phyloP scores from a whole-genome alignment of 1,140 invertebrate species.

The Cherax destructor region DNA sequence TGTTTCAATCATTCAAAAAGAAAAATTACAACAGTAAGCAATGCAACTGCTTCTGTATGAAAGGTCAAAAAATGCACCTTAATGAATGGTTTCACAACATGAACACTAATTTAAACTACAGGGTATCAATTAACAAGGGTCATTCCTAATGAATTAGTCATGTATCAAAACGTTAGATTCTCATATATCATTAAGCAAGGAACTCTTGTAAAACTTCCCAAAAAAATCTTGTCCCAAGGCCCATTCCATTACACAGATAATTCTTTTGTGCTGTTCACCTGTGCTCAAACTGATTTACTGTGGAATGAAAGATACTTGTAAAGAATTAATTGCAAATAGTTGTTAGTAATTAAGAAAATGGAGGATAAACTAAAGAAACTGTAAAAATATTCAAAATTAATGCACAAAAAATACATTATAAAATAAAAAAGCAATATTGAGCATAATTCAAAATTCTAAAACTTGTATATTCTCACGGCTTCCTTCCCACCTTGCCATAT shows the following conservation, averaged over 20 bases:
- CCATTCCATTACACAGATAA: background rate
- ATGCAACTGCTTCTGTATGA: no score
- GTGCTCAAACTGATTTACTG: background rate
- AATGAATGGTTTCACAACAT: no score
- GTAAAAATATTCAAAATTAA: background rate
- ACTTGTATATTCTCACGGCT: background rate
- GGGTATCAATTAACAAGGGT: no score
- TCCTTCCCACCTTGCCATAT: constrained; percentile 51
- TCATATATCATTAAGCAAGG: no score
- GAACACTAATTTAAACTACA: no score
- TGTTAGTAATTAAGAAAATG: background rate
- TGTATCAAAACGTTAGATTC: no score
- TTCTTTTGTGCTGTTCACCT: background rate
- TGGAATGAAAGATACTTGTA: background rate
- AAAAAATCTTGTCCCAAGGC: no score
- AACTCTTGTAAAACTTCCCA: no score
- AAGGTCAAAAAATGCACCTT: no score
- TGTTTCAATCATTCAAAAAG: no score
- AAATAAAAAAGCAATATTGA: background rate
- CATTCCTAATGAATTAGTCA: no score
- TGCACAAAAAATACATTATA: background rate
- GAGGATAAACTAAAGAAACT: background rate
- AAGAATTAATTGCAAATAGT: background rate
- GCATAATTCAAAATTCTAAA: background rate
- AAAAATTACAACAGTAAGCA: no score